phyloP scores from a whole-genome alignment of 2,888 invertebrate genomes.

The Masnerella sp. region DNA sequence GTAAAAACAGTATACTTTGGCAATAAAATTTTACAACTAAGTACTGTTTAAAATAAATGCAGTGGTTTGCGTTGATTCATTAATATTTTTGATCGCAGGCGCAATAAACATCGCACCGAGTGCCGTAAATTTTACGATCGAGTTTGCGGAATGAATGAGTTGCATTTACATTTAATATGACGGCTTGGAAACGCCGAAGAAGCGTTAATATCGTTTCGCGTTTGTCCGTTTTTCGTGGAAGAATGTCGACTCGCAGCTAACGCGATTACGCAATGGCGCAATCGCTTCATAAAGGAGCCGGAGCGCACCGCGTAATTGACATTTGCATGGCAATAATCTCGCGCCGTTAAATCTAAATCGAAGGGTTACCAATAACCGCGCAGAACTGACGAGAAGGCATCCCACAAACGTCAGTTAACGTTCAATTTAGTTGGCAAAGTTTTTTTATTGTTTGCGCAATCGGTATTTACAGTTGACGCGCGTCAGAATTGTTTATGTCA shows the following conservation, averaged over 20 bases:
- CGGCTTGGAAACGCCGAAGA: constrained; percentile 10
- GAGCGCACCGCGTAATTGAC: constrained; percentile 36
- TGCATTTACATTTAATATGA: constrained; percentile 21
- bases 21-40: no score
- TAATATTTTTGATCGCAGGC: not conserved
- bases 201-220: constrained; percentile 28
- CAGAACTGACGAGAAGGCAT: constrained; percentile 14
- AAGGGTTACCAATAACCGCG: constrained; percentile 30
- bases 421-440: no score
- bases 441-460: no score
- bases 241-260: constrained; percentile 17
- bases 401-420: no score
- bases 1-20: no score
- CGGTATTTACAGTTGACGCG: no score
- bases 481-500: no score
- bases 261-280: constrained; percentile 35
- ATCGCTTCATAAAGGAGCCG: constrained; percentile 39
- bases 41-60: no score
- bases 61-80: no score
- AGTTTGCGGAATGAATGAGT: constrained; percentile 7
- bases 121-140: constrained; percentile 14
- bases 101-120: not conserved
- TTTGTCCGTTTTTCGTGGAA: constrained; percentile 39
- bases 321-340: constrained; percentile 49
- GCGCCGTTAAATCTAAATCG: constrained; percentile 36